These are phyloP conservation scores for Tychaedon coryphoeus DNA, from an alignment of 2,113 vertebrate species.

Conservation along the genomic window DNA sequence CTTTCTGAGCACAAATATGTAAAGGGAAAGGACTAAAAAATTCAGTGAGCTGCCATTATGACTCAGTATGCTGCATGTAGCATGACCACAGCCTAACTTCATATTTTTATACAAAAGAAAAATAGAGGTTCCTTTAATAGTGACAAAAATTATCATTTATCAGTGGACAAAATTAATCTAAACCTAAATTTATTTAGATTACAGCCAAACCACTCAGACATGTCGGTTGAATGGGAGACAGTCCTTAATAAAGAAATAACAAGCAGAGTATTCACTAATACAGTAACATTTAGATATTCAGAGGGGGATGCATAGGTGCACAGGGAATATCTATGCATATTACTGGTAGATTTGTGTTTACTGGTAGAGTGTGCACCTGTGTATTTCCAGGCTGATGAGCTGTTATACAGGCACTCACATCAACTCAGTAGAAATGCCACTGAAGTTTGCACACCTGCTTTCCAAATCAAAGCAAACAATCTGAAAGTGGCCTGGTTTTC, in stretches of 20 bases:
- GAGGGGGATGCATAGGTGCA: not conserved
- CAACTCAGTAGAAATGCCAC: not conserved
- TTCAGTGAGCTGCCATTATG: not conserved
- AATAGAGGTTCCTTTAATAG: not conserved
- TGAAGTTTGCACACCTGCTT: not conserved
- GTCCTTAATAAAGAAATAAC: slow-evolving; percentile 42
- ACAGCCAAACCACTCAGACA: not conserved
- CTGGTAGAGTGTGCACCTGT: not conserved
- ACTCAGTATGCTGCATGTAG: not conserved
- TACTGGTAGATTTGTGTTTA: not conserved
- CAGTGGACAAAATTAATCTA: not conserved
- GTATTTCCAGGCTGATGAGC: not conserved
- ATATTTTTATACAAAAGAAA: not conserved
- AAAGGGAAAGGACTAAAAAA: not conserved
- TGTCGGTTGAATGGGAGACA: not conserved
- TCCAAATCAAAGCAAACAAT: not conserved
- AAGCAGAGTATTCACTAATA: not conserved
- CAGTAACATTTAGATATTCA: not conserved
- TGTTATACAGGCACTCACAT: not conserved
- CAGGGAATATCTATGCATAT: not conserved
- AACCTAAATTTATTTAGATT: slow-evolving; percentile 34
- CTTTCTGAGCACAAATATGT: not conserved
- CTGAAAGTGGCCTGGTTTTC: not conserved
- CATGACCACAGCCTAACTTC: not conserved
- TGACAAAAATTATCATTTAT: not conserved